These are phyloP conservation scores for Neolamprologus ventralis DNA, from an alignment of 2,113 vertebrate genomes.

Conservation along the genomic window DNA sequence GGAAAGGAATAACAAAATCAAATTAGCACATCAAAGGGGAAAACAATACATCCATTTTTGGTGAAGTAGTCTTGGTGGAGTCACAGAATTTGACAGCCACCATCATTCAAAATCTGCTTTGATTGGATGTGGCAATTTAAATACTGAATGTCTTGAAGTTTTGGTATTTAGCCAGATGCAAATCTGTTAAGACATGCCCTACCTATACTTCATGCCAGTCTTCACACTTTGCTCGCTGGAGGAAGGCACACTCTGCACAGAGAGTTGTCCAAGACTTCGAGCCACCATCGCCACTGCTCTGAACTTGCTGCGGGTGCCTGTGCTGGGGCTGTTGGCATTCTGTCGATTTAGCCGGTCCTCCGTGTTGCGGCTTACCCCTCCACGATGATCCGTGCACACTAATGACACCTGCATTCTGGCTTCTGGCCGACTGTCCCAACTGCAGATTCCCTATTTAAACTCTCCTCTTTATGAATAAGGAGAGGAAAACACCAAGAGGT, in stretches of 20 bases:
- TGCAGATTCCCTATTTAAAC: background rate
- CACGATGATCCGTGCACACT: conserved; percentile 90
- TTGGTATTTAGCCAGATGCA: background rate
- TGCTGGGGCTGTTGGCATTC: conserved; percentile 84
- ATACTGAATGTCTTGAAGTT: background rate
- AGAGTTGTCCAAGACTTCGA: conserved; percentile 90
- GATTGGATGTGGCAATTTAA: background rate
- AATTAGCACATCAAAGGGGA: background rate
- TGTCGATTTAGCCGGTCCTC: conserved; percentile 87
- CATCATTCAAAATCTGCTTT: background rate
- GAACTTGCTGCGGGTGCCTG: conserved; percentile 84
- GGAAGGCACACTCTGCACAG: conserved; percentile 78
- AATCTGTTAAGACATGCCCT: conserved; percentile 39
- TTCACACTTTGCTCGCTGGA: conserved; percentile 77
- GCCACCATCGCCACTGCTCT: conserved; percentile 92
- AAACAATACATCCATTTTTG: background rate
- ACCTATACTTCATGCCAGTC: conserved; percentile 95
- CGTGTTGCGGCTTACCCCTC: conserved; percentile 81
- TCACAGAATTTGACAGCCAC: background rate
- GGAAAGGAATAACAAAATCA: background rate
- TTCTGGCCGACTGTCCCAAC: background rate
- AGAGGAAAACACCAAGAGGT: background rate
- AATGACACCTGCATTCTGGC: conserved; percentile 91
- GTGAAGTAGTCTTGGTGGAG: background rate
- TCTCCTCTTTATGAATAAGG: background rate